Conservation (phyloP, 2,113 vertebrate genomes). For the Symphodus melops region DNA sequence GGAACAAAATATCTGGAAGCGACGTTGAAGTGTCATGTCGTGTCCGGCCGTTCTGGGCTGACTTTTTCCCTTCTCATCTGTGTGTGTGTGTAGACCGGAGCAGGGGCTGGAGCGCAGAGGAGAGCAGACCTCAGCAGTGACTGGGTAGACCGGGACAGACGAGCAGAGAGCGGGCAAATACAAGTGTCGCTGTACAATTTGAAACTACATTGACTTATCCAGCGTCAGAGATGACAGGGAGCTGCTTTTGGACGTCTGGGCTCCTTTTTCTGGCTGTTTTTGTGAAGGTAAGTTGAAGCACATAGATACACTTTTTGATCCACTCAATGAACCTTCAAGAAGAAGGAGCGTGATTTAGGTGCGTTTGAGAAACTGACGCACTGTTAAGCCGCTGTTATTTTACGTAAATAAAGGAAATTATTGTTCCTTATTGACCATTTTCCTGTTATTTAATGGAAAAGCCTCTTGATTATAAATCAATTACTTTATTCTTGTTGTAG, state of each 20-base stretch:
- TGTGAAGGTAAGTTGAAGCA: conserved; percentile 66
- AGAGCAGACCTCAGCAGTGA: conserved; percentile 40
- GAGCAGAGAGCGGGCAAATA: conserved; percentile 1
- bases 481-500: neutral
- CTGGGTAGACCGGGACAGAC: conserved; percentile 38
- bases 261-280: conserved; percentile 61
- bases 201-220: neutral
- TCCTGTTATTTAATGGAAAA: neutral
- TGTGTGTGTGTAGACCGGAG: conserved; percentile 36
- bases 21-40: conserved; percentile 72
- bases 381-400: neutral
- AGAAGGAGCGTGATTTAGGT: conserved; percentile 22
- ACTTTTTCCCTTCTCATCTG: conserved; percentile 25
- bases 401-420: fast-evolving
- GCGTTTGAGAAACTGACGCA: neutral
- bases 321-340: neutral
- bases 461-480: neutral
- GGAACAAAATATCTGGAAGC: conserved; percentile 76
- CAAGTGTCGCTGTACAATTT: conserved; percentile 10
- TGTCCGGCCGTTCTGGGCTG: conserved; percentile 58
- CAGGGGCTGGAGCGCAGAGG: conserved; percentile 31
- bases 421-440: neutral
- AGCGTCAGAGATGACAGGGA: conserved; percentile 65
- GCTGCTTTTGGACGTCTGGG: conserved; percentile 46
- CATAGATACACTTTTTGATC: neutral